These are phyloP conservation scores for Masnerella sp. DNA, from an alignment of 2,888 invertebrate genomes.

Conservation along the genomic window DNA sequence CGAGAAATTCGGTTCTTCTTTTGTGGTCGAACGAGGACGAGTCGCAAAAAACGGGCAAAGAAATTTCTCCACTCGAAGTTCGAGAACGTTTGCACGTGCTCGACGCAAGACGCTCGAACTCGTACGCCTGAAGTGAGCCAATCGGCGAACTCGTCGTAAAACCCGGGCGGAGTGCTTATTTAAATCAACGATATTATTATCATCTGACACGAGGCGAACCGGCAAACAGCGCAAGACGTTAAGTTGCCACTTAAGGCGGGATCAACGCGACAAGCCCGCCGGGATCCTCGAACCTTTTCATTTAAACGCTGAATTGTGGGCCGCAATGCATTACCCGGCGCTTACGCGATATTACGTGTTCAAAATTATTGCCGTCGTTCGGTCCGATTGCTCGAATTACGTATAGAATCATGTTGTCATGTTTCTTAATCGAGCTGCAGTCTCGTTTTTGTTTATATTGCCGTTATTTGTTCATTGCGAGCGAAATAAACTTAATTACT, in stretches of 20 bases:
- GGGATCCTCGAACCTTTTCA: conserved; percentile 34
- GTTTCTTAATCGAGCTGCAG: background rate
- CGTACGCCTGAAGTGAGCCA: conserved; percentile 19
- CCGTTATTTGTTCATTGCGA: too few species aligned
- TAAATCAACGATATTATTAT: conserved; percentile 43
- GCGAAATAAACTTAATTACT: too few species aligned
- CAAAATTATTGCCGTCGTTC: conserved; percentile 4
- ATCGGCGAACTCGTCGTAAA: conserved; percentile 29
- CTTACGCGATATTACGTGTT: conserved; percentile 4
- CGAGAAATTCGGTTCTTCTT: too few species aligned
- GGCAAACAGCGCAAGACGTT: conserved; percentile 30
- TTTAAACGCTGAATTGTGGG: conserved; percentile 23
- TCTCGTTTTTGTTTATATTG: too few species aligned
- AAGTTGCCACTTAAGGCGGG: conserved; percentile 33
- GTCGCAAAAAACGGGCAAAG: too few species aligned
- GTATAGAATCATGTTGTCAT: background rate
- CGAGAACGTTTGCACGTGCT: background rate
- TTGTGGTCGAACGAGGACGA: background rate
- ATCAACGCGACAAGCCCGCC: conserved; percentile 38
- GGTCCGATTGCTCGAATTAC: background rate
- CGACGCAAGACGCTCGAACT: conserved; percentile 7
- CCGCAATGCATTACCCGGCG: background rate
- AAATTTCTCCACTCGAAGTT: background rate
- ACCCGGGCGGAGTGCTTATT: conserved; percentile 23
- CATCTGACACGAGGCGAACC: conserved; percentile 12